Evolutionary conservation across 2,797 vertebrate genomes (phyloP).

Genomic region (Catostomus latipinnis): DNA sequence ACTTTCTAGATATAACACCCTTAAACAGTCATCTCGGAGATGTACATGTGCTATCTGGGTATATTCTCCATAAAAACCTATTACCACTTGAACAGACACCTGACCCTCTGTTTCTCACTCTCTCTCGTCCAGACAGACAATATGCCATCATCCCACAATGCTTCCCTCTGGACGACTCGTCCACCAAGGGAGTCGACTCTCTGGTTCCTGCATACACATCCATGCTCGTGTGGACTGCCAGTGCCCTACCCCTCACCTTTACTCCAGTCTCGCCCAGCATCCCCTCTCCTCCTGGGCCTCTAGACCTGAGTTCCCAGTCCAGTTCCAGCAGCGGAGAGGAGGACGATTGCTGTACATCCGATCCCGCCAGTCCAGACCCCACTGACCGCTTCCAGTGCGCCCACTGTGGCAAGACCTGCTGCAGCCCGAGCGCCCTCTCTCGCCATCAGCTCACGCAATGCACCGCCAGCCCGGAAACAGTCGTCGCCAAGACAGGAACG

Average conservation of each 20-base stretch:
- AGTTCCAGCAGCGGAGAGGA: conserved; percentile 86
- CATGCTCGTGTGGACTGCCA: conserved; percentile 78
- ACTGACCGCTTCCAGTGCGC: conserved; percentile 81
- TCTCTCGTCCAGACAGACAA: conserved; percentile 41
- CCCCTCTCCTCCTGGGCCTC: conserved; percentile 71
- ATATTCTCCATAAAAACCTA: no score
- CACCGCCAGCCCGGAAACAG: conserved; percentile 19
- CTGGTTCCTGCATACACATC: conserved; percentile 79
- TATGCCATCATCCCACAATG: conserved; percentile 84
- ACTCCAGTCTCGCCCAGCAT: conserved; percentile 68
- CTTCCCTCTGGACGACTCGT: conserved; percentile 80
- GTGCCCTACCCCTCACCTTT: conserved; percentile 76
- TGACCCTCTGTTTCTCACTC: conserved; percentile 54
- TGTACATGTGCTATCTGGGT: no score
- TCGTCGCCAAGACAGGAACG: conserved; percentile 23
- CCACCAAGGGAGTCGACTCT: conserved; percentile 79
- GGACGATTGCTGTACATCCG: conserved; percentile 87
- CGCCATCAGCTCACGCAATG: conserved; percentile 83
- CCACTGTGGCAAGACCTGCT: conserved; percentile 84
- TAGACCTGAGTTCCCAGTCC: conserved; percentile 86
- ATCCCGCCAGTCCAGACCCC: conserved; percentile 84
- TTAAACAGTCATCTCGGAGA: no score
- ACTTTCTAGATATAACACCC: no score
- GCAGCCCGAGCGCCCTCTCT: conserved; percentile 83
- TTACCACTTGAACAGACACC: not conserved